Conservation (phyloP, 2,888 invertebrate species). For the Acrocera orbiculus region DNA sequence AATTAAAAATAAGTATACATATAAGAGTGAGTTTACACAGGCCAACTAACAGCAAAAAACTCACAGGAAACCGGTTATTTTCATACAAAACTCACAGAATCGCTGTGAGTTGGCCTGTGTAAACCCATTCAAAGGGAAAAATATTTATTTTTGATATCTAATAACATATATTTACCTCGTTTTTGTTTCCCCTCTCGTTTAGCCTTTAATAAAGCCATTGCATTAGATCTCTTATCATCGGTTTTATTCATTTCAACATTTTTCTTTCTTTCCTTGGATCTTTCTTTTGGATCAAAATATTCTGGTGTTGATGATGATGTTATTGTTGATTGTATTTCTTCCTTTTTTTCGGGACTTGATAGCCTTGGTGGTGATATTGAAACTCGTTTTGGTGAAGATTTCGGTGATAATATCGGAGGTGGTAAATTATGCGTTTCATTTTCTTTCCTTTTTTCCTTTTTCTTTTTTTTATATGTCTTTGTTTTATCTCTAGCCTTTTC, state of each 20-base stretch:
- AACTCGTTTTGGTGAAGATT: conserved; percentile 8
- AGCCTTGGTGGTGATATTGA: conserved; percentile 4
- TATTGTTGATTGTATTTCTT: conserved; percentile 16
- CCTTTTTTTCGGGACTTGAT: conserved; percentile 15
- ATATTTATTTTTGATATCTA: background rate
- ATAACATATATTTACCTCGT: conserved; percentile 32
- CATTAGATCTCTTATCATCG: conserved; percentile 76
- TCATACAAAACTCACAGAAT: too few relatives aligned
- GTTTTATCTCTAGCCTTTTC: conserved; percentile 43
- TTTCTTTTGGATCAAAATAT: conserved; percentile 50
- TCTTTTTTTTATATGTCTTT: conserved; percentile 29
- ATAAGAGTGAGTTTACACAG: too few relatives aligned
- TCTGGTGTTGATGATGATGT: conserved; percentile 17
- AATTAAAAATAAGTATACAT: too few relatives aligned
- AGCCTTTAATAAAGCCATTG: conserved; percentile 82
- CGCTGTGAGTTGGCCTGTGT: too few relatives aligned
- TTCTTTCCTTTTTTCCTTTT: conserved; percentile 39
- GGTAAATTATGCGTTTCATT: conserved; percentile 15
- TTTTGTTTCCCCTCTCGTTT: conserved; percentile 79
- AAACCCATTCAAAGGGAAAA: too few relatives aligned
- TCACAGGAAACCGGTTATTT: too few relatives aligned
- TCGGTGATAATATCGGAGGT: conserved; percentile 6
- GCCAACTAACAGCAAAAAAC: too few relatives aligned
- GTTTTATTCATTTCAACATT: conserved; percentile 76
- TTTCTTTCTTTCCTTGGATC: conserved; percentile 69